Conservation (phyloP, 2,888 invertebrate genomes). For the Scaptomyza caliginosa region DNA sequence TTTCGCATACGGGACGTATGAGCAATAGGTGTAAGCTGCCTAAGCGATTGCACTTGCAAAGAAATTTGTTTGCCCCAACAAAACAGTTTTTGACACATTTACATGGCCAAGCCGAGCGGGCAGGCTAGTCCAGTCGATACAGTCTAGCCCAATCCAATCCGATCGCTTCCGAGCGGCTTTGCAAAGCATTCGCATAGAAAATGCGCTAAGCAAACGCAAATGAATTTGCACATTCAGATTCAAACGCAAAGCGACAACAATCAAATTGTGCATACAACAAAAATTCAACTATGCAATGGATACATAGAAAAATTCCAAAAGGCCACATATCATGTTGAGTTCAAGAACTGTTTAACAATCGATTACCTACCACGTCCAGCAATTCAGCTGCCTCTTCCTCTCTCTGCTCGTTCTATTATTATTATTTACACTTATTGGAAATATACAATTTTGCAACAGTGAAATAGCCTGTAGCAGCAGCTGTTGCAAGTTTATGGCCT, state of each 20-base stretch:
- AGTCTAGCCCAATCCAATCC: constrained; percentile 8
- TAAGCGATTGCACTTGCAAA: constrained; percentile 40
- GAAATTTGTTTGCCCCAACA: constrained; percentile 48
- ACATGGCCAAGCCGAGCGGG: constrained; percentile 23
- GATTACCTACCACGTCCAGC: not conserved
- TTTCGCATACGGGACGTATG: constrained; percentile 40
- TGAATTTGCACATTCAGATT: constrained; percentile 74
- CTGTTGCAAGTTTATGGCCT: constrained; percentile 22
- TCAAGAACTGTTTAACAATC: not conserved
- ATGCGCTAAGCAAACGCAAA: constrained; percentile 75
- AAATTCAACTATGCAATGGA: constrained; percentile 4
- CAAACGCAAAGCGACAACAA: constrained; percentile 61
- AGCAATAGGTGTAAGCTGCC: constrained; percentile 35
- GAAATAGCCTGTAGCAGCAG: constrained; percentile 23
- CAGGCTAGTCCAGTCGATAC: constrained; percentile 12
- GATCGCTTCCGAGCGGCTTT: constrained; percentile 23
- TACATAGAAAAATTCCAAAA: constrained; percentile 17
- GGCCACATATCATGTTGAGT: constrained; percentile 16
- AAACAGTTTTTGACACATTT: constrained; percentile 61
- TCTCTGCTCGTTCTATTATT: not conserved
- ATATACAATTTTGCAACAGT: not conserved
- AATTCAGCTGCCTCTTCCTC: no score
- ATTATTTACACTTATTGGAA: not conserved
- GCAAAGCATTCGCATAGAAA: constrained; percentile 61
- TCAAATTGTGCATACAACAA: constrained; percentile 28